These are phyloP conservation scores for Pterocles gutturalis DNA, from an alignment of 2,113 vertebrate genomes.

Conservation along the genomic window DNA sequence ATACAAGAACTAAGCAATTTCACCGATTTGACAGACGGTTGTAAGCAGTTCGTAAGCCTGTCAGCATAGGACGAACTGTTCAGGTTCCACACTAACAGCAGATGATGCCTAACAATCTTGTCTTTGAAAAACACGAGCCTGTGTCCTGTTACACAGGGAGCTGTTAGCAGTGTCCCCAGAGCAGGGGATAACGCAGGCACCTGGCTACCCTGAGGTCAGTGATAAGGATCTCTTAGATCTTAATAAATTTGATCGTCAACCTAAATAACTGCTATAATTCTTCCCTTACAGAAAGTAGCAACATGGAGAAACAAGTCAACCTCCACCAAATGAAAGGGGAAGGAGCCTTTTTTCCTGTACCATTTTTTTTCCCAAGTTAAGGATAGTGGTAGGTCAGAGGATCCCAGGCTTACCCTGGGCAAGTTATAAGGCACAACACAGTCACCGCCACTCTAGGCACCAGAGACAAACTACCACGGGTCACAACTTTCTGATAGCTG, in stretches of 20 bases:
- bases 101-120: background rate
- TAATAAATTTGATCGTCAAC: background rate
- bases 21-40: background rate
- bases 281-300: background rate
- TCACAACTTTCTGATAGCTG: background rate
- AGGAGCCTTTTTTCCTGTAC: background rate
- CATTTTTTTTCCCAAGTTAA: background rate
- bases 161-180: background rate
- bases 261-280: background rate
- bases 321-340: fast-evolving
- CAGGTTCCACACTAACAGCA: background rate
- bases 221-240: background rate
- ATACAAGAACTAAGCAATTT: background rate
- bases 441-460: background rate
- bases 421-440: background rate
- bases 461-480: background rate
- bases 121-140: background rate
- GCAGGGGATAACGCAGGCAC: background rate
- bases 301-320: background rate
- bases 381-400: background rate
- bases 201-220: background rate
- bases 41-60: background rate
- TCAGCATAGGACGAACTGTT: background rate
- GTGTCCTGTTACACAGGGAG: background rate
- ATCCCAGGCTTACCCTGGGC: background rate